Base-by-base conservation (phyloP, 2,113 vertebrate species). In the Sula dactylatra region DNA sequence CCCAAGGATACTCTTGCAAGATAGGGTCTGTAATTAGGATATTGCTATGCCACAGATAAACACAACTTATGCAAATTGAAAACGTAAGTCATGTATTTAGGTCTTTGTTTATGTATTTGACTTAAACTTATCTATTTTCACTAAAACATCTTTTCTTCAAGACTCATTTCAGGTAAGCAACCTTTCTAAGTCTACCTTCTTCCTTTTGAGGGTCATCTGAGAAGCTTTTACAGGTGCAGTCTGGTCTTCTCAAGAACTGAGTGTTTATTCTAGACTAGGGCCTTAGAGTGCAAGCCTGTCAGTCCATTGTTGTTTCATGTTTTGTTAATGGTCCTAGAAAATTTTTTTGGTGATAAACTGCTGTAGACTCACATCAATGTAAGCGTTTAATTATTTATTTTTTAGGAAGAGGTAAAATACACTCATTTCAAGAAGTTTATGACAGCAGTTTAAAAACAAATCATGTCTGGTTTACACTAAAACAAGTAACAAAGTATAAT, bases 21-120 rank as follows among this genome's bases (percentile, higher is more conserved):
- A 94, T 52, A 88, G 58, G 58, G 58, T 73, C 81, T 94, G 78
- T 89, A 93, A 94, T 88, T 84, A 96, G 50, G 78, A 66, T 88
- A 93, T 7, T 66, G 78, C 73, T 77, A 34, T 11, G 58, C 38
- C 70, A 73, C 55, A 82, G 62, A 80, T 55, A 93, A 92, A 93
- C 66, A 82, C 36, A 88, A 54, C 58, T 61, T 36, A 61, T 76
- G 81, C 56, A 91, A 87, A 96, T 22, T 27, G 44, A 94, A 93
- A 83, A 71, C 11, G 0, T 16, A 58, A 95, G 29, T 44, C 92
- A 93, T 49, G 52, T 44, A 94, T 94, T 94, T 87, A 93, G 93
- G 91, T 88, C 31, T 38, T 61, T 79, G 81, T 62, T 65, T 81
- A 64, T 5, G 6, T 70, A 52, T 56, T 76, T 76, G 31, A 89